phyloP scores from a whole-genome alignment of 2,113 vertebrate species.

The Lontra canadensis region DNA sequence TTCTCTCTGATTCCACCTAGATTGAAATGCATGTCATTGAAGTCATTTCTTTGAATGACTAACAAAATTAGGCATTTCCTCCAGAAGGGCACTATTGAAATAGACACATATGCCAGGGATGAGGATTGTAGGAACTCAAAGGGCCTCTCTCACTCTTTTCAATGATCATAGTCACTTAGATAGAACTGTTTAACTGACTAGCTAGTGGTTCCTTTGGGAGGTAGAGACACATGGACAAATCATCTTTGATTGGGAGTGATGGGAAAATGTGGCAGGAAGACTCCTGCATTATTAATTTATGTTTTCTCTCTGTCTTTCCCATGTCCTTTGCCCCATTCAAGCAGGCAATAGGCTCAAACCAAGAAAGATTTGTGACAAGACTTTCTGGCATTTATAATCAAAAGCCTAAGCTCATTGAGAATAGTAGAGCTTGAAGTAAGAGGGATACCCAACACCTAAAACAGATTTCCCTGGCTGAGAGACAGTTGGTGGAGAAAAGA shows the following conservation, averaged over 20 bases:
- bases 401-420: neutral
- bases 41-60: constrained; percentile 15
- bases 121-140: neutral
- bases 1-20: neutral
- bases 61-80: constrained; percentile 43
- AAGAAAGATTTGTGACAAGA: constrained; percentile 15
- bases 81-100: neutral
- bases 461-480: neutral
- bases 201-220: neutral
- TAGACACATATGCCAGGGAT: neutral
- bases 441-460: neutral
- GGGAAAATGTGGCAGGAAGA: constrained; percentile 5
- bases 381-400: neutral
- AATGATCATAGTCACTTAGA: constrained; percentile 21
- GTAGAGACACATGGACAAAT: neutral
- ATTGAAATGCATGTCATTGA: neutral
- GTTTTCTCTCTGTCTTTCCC: neutral
- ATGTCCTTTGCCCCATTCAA: neutral
- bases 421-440: neutral
- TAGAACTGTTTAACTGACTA: neutral
- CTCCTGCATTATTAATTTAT: constrained; percentile 47
- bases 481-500: neutral
- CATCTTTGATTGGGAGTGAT: constrained; percentile 41
- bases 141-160: neutral
- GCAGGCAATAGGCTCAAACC: neutral